Base-by-base conservation (phyloP, 2,113 vertebrate genomes). In the Grallaria varia region DNA sequence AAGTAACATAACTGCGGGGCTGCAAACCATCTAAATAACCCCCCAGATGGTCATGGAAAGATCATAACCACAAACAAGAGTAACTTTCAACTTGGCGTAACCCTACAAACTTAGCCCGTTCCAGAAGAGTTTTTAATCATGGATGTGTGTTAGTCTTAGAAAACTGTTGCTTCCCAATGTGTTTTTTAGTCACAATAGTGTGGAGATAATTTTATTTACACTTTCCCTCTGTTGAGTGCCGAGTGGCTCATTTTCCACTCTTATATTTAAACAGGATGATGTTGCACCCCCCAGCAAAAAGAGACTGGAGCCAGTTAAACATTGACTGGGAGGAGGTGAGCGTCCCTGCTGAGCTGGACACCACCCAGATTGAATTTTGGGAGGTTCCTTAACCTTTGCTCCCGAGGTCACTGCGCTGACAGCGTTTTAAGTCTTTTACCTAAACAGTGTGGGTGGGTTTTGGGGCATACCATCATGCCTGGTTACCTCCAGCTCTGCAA, bases 361-460 rank as follows among this genome's bases (percentile, higher is more conserved):
- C 87, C 89, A 93, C 87, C 74, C 94, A 87, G 66, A 58, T 1
- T 42, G 95, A 91, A 55, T 76, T 83, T 85, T 66, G 91, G 84
- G 87, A 85, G 71, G 84, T 87, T 96, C 71, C 72, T 91, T 77
- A 91, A 63, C 87, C 74, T 96, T 85, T 87, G 74, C 74, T 91
- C 71, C 76, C 0, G 2, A 87, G 77, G 74, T 93, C 19, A 14
- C 59, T 69, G 81, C 83, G 81, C 74, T 93, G 78, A 42, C 77
- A 45, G 25, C 14, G 30, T 86, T 96, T 67, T 73, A 95, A 82
- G 37, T 40, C 50, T 89, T 92, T 69, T 58, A 45, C 53, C 62
- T 50, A 69, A 73, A 66, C 93, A 94, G 19, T 25, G 77, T 35
- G 4, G 13, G 62, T n/a, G 56, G 53, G 49, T 73, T 89, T 77